These are phyloP conservation scores for Choreutis nemorana DNA, from an alignment of 2,888 invertebrate genomes.

Conservation along the genomic window DNA sequence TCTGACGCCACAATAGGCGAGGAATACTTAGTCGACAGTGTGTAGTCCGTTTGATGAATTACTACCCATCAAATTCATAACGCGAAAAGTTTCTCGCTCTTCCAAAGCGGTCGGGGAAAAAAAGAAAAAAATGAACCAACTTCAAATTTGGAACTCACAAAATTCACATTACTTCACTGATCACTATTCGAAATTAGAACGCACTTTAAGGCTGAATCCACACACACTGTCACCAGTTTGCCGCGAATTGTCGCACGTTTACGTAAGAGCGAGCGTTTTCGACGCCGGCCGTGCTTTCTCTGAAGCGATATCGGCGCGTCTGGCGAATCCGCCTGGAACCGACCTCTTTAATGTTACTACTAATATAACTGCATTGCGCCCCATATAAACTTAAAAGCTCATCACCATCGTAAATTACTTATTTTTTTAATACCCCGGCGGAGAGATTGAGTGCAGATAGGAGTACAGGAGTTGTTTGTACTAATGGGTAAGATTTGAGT, in stretches of 20 bases:
- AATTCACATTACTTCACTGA: not conserved
- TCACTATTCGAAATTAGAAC: not conserved
- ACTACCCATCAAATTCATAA: no score
- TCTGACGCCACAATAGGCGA: conserved; percentile 11
- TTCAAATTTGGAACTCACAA: no score
- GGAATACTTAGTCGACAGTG: conserved; percentile 4
- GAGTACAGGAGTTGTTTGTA: conserved; percentile 17
- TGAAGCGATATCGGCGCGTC: conserved; percentile 44
- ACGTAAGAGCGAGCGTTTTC: conserved; percentile 24
- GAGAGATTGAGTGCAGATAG: conserved; percentile 4
- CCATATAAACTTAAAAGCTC: conserved; percentile 17
- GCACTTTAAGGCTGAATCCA: not conserved
- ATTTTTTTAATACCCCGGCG: conserved; percentile 8
- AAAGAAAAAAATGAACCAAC: no score
- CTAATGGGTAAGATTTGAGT: conserved; percentile 42
- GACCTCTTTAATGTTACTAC: conserved; percentile 26
- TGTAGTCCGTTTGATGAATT: no score
- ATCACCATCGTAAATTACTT: conserved; percentile 11
- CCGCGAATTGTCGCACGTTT: conserved; percentile 17
- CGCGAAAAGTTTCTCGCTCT: no score
- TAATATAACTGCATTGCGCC: conserved; percentile 56
- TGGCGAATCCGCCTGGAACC: conserved; percentile 31
- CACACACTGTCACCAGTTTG: conserved; percentile 6
- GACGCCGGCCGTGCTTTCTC: conserved; percentile 41
- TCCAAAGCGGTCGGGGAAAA: no score